Evolutionary conservation across 1,140 invertebrate species (phyloP).

Genomic region (Homalodisca vitripennis): DNA sequence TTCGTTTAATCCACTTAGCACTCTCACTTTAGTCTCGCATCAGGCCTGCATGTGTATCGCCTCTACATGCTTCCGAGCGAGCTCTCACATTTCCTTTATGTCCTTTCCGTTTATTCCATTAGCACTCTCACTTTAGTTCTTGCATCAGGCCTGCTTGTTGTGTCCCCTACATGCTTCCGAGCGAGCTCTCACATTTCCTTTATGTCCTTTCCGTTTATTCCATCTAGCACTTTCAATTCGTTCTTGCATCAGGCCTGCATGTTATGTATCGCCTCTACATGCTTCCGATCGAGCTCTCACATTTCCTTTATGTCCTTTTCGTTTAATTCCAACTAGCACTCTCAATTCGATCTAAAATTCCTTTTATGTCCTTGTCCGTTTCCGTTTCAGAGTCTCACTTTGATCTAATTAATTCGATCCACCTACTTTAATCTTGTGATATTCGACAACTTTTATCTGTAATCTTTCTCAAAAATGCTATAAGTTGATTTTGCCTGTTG

Average conservation of each 20-base stretch:
- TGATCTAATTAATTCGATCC: too few relatives aligned
- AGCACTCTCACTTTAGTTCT: background rate
- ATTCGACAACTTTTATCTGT: too few relatives aligned
- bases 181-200: background rate
- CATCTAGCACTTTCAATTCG: too few relatives aligned
- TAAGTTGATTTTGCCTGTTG: too few relatives aligned
- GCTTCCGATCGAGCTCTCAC: background rate
- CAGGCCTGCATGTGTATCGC: background rate
- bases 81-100: background rate
- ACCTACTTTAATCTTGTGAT: too few relatives aligned
- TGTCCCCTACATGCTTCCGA: background rate
- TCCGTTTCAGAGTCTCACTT: too few relatives aligned
- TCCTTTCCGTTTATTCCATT: background rate
- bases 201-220: background rate
- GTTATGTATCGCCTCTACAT: background rate
- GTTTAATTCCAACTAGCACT: too few relatives aligned
- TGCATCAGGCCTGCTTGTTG: background rate
- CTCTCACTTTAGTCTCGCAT: background rate
- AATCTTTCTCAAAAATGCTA: too few relatives aligned
- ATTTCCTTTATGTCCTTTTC: background rate
- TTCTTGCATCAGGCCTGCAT: background rate
- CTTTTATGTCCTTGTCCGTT: too few relatives aligned
- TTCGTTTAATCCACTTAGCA: background rate
- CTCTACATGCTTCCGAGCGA: background rate
- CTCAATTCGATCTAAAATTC: too few relatives aligned